phyloP scores from a whole-genome alignment of 2,888 invertebrate species.

The Druceiella hillmani region DNA sequence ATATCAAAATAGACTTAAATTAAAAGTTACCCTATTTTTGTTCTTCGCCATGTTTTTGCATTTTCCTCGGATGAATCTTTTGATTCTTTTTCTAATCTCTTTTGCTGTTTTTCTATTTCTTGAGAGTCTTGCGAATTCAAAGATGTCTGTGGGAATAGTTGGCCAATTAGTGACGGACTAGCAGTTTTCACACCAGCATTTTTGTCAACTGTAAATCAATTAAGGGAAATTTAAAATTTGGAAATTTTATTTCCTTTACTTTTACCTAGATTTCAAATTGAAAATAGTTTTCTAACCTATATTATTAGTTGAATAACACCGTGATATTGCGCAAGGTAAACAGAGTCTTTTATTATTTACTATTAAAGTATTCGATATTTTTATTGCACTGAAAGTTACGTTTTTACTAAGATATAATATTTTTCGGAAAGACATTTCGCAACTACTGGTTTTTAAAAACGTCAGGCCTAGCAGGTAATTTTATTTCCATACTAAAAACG shows the following conservation, averaged over 20 bases:
- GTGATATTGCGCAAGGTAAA: conserved; percentile 26
- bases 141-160: conserved; percentile 54
- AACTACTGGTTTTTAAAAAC: conserved; percentile 2
- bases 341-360: not conserved
- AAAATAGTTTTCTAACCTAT: conserved; percentile 38
- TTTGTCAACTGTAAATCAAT: conserved; percentile 5
- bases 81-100: conserved; percentile 49
- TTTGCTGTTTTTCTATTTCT: conserved; percentile 51
- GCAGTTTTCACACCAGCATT: no score
- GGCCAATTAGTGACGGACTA: no score
- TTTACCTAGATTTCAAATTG: conserved; percentile 9
- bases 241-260: conserved; percentile 4
- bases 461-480: no score
- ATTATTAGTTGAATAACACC: conserved; percentile 40
- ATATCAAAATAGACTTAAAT: not conserved
- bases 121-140: conserved; percentile 37
- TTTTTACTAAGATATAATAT: conserved; percentile 36
- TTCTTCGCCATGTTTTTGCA: conserved; percentile 65
- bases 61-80: conserved; percentile 55
- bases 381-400: conserved; percentile 33
- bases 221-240: conserved; percentile 14
- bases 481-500: no score
- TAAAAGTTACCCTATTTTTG: conserved; percentile 58
- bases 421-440: conserved; percentile 43
- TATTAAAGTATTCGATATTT: conserved; percentile 20